Evolutionary conservation across 1,140 invertebrate genomes (phyloP), one percentile per base, ranked within the genome.

Genomic region (Pachyrhynchus sulphureomaculatus): DNA sequence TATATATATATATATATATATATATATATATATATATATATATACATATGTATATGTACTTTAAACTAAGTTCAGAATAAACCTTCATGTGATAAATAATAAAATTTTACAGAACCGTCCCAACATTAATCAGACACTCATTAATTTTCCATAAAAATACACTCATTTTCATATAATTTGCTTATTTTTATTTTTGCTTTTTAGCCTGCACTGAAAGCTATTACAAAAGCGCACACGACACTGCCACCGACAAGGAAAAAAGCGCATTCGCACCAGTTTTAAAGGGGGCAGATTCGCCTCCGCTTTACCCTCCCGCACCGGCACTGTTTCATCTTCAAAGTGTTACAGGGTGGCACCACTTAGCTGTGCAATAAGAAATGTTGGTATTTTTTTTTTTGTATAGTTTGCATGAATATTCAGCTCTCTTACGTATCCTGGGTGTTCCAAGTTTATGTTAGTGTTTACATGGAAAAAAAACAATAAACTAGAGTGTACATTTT

Each of bases 261-360:
- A 83, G 82, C 79, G 81, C 83, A 72, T 83, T 86, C 78, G 80
- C 83, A 70, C 81, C 83, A 69, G 81, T 83, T 76, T 76, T 83
- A 76, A 77, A 82, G 57, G 72, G 65, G 41, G 57, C 64, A 49
- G 78, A 78, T 73, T 77, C 78, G 76, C 79, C 79, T 70, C 80
- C 78, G 79, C 80, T 74, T 79, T 79, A 79, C 73, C 79, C 79
- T 69, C 80, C 79, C 66, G 77, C 80, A 73, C 77, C 80, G 69
- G 79, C 81, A 69, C 79, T 81, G 74, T 81, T 81, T 78, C 78
- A 76, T 71, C 79, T 78, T 75, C 78, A 77, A 73, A 78, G 70
- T 74, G 76, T 75, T 69, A 75, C 77, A 69, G 83, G 83, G 77
- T 86, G 85, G 82, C 81, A 84, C 75, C 82, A 83, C 73, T 80